Evolutionary conservation across 2,113 vertebrate species (phyloP).

Genomic region (Heterotilapia buettikoferi): DNA sequence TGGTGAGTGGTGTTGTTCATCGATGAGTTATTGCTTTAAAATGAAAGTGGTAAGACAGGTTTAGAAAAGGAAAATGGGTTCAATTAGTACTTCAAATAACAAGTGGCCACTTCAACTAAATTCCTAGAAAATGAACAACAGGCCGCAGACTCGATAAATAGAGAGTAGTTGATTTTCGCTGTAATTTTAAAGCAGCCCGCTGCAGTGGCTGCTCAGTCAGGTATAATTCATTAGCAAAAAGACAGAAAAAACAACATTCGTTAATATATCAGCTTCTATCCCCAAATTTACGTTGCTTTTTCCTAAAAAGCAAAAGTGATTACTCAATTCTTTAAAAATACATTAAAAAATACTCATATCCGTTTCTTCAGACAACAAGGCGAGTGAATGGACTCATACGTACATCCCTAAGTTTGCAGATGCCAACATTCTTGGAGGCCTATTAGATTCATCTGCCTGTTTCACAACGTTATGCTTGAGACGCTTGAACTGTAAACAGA

Average conservation of each 20-base stretch:
- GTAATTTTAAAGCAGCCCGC: neutral
- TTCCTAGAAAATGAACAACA: constrained; percentile 67
- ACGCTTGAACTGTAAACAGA: neutral
- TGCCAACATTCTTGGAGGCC: neutral
- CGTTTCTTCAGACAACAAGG: neutral
- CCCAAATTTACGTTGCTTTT: neutral
- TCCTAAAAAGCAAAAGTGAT: rapidly evolving
- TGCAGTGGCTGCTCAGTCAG: neutral
- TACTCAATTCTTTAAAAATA: neutral
- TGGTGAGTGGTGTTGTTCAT: constrained; percentile 62
- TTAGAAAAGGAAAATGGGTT: constrained; percentile 71
- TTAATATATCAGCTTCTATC: neutral
- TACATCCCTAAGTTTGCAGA: neutral
- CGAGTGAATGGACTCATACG: neutral
- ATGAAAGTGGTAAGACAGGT: constrained; percentile 65
- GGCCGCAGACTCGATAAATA: constrained; percentile 61
- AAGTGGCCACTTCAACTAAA: constrained; percentile 71
- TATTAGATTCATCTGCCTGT: neutral
- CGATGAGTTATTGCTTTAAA: constrained; percentile 74
- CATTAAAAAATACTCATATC: neutral
- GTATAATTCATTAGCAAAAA: neutral
- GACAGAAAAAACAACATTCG: neutral
- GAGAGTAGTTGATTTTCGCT: constrained; percentile 40
- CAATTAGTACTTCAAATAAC: constrained; percentile 72
- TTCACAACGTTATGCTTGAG: constrained; percentile 21